These are phyloP conservation scores for Stictocephala bisonia DNA, from an alignment of 2,888 invertebrate genomes.

Conservation along the genomic window DNA sequence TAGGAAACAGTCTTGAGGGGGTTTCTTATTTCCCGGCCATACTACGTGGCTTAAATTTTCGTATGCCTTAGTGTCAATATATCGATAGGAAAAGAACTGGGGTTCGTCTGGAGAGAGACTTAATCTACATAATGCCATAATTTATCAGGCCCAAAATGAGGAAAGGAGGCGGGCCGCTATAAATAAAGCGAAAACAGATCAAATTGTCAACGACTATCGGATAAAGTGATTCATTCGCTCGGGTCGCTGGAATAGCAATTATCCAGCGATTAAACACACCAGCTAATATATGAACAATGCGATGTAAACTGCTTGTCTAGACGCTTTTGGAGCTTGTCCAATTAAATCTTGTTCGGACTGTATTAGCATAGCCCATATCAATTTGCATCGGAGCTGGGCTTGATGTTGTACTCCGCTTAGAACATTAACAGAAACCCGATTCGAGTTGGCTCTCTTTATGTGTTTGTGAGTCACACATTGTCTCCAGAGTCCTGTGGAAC, in stretches of 20 bases:
- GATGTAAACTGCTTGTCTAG: slow-evolving; percentile 27
- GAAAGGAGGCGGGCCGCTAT: slow-evolving; percentile 31
- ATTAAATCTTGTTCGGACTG: slow-evolving; percentile 25
- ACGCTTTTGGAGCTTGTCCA: slow-evolving; percentile 25
- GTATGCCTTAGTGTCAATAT: too few species aligned
- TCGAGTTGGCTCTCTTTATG: too few species aligned
- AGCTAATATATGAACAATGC: slow-evolving; percentile 40
- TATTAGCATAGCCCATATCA: slow-evolving; percentile 40
- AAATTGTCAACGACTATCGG: slow-evolving; percentile 36
- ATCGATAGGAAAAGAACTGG: too few species aligned
- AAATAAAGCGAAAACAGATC: slow-evolving; percentile 39
- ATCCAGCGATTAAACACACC: slow-evolving; percentile 30
- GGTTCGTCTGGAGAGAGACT: slow-evolving; percentile 8
- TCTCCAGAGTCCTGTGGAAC: too few species aligned
- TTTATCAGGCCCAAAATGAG: slow-evolving; percentile 35
- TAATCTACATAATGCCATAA: slow-evolving; percentile 35
- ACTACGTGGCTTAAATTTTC: too few species aligned
- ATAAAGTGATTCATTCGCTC: slow-evolving; percentile 34
- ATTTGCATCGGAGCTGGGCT: slow-evolving; percentile 37
- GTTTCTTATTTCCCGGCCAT: too few species aligned
- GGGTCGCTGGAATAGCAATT: slow-evolving; percentile 33
- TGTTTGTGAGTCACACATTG: too few species aligned
- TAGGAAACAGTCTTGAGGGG: too few species aligned
- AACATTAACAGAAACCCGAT: slow-evolving; percentile 29
- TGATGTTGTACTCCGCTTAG: slow-evolving; percentile 34